phyloP scores from a whole-genome alignment of 1,140 invertebrate species.

The Teleopsis dalmanni region DNA sequence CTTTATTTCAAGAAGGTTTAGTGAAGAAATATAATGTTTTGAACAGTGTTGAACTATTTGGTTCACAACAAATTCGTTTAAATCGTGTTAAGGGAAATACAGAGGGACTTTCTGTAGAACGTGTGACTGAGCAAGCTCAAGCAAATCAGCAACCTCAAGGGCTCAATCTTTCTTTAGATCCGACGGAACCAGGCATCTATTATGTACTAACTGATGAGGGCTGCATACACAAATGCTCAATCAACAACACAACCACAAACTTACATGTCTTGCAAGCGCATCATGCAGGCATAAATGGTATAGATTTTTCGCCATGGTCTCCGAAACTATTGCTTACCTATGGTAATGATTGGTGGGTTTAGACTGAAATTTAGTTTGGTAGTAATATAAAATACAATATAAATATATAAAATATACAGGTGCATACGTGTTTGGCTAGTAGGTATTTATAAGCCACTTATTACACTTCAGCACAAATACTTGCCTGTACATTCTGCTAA shows the following conservation, averaged over 20 bases:
- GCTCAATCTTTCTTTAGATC: slow-evolving; percentile 58
- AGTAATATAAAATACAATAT: neutral
- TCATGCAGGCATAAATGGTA: slow-evolving; percentile 65
- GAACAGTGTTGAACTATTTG: slow-evolving; percentile 35
- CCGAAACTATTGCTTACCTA: slow-evolving; percentile 68
- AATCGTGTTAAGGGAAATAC: slow-evolving; percentile 55
- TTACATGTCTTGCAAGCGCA: slow-evolving; percentile 69
- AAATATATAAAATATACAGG: slow-evolving; percentile 17
- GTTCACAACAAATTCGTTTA: slow-evolving; percentile 55
- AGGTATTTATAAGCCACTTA: slow-evolving; percentile 55
- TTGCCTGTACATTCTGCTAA: slow-evolving; percentile 58
- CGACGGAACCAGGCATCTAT: slow-evolving; percentile 57
- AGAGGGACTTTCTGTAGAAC: slow-evolving; percentile 46
- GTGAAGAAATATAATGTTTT: slow-evolving; percentile 50
- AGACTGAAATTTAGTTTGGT: neutral
- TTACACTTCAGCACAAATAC: slow-evolving; percentile 51
- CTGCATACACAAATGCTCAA: slow-evolving; percentile 68
- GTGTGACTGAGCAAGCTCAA: slow-evolving; percentile 8
- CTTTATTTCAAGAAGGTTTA: slow-evolving; percentile 52
- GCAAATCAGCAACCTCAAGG: slow-evolving; percentile 49
- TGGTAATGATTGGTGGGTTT: slow-evolving; percentile 68
- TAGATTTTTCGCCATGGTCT: slow-evolving; percentile 73
- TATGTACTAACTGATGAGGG: slow-evolving; percentile 78
- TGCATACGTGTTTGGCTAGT: slow-evolving; percentile 69
- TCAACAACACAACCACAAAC: slow-evolving; percentile 55